phyloP scores from a whole-genome alignment of 2,113 vertebrate species.

The Hippolais icterina region DNA sequence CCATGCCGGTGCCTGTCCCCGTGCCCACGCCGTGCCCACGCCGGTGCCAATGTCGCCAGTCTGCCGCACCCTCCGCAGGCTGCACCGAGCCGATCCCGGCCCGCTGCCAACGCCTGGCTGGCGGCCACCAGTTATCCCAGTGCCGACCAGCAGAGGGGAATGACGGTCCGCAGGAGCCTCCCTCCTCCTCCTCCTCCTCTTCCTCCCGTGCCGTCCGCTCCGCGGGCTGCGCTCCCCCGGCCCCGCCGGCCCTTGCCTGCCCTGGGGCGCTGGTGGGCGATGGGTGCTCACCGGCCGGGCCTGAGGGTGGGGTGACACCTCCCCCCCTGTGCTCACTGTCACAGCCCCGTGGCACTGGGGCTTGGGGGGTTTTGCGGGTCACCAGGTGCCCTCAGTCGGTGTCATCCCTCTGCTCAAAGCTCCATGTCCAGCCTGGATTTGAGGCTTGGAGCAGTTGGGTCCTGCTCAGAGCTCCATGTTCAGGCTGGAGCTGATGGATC shows the following conservation, averaged over 20 bases:
- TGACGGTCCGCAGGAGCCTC: background rate
- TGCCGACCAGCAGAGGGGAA: constrained; percentile 46
- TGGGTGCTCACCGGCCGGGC: background rate
- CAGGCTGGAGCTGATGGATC: background rate
- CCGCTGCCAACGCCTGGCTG: background rate
- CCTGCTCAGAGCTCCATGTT: background rate
- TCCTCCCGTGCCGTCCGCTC: background rate
- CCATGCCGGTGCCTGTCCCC: background rate
- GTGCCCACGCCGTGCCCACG: background rate
- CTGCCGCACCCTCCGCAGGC: background rate
- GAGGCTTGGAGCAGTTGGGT: too few species aligned
- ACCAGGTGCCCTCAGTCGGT: background rate
- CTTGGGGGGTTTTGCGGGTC: fast-evolving
- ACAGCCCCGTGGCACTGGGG: background rate
- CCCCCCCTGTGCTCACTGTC: background rate
- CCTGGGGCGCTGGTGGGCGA: background rate
- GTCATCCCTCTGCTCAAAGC: background rate
- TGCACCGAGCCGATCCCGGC: background rate
- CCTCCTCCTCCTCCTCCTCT: background rate
- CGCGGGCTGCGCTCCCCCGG: background rate
- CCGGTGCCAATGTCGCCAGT: background rate
- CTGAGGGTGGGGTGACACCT: background rate
- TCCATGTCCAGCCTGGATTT: fast-evolving
- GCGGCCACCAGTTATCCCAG: constrained; percentile 6
- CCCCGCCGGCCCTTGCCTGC: background rate